Evolutionary conservation across 1,140 invertebrate species (phyloP).

Genomic region (Coboldia fuscipes): DNA sequence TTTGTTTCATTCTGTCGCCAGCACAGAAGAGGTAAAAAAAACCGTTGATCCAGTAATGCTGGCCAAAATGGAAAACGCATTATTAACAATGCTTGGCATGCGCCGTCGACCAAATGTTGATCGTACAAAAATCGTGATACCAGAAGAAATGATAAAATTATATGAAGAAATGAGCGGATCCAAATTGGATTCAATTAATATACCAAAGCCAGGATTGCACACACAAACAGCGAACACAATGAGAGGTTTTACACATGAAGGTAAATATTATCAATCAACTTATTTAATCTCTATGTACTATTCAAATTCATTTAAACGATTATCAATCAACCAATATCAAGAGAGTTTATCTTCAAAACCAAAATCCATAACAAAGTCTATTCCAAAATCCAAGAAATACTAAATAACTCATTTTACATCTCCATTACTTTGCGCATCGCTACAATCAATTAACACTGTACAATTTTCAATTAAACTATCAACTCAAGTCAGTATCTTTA

Average conservation of each 20-base stretch:
- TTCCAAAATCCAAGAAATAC: too few relatives aligned
- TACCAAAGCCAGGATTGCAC: slow-evolving; percentile 43
- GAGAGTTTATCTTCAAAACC: too few relatives aligned
- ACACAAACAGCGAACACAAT: slow-evolving; percentile 61
- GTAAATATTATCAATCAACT: too few relatives aligned
- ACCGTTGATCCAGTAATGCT: slow-evolving; percentile 17
- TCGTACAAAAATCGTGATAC: slow-evolving; percentile 33
- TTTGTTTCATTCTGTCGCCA: slow-evolving; percentile 21
- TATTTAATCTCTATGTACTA: too few relatives aligned
- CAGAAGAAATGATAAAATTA: slow-evolving; percentile 54
- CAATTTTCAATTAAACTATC: too few relatives aligned
- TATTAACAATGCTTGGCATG: slow-evolving; percentile 56
- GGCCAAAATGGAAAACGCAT: slow-evolving; percentile 36
- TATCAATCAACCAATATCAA: too few relatives aligned
- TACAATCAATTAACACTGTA: too few relatives aligned
- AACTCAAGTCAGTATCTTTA: too few relatives aligned
- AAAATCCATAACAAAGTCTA: too few relatives aligned
- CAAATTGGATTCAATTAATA: slow-evolving; percentile 29
- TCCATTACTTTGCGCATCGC: too few relatives aligned
- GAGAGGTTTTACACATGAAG: slow-evolving; percentile 60
- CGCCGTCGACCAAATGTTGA: slow-evolving; percentile 30
- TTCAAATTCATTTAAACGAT: too few relatives aligned
- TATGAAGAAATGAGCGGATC: slow-evolving; percentile 41
- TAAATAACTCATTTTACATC: too few relatives aligned
- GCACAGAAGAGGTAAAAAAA: slow-evolving; percentile 18